Evolutionary conservation across 2,888 invertebrate genomes (phyloP).

Genomic region (Eubasilissa splendida): DNA sequence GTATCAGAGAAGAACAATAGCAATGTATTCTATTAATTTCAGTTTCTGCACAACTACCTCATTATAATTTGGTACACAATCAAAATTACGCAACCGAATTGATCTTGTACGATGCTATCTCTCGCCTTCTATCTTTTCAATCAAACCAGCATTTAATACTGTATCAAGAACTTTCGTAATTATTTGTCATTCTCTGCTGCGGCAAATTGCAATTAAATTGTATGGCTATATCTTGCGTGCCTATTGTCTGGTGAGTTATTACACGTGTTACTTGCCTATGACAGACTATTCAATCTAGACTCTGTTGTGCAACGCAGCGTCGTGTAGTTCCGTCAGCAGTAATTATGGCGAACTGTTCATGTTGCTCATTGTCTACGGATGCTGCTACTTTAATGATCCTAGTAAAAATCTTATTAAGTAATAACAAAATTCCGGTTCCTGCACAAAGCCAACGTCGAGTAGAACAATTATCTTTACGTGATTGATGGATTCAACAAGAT

Average conservation of each 20-base stretch:
- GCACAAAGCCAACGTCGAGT: no score
- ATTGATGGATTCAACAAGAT: no score
- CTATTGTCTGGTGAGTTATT: constrained; percentile 23
- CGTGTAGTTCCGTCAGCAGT: background rate
- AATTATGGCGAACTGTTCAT: background rate
- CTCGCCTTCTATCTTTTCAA: constrained; percentile 3
- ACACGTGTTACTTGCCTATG: constrained; percentile 3
- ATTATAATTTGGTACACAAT: background rate
- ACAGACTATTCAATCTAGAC: constrained; percentile 11
- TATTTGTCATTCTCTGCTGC: background rate
- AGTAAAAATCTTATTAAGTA: no score
- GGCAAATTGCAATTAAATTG: constrained; percentile 24
- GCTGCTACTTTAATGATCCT: background rate
- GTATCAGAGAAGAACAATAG: no score
- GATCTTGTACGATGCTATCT: background rate
- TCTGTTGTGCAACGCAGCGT: background rate
- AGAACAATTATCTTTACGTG: no score
- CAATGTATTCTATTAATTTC: background rate
- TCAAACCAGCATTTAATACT: background rate
- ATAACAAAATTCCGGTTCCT: no score
- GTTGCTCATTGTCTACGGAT: constrained; percentile 5
- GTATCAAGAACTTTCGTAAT: background rate
- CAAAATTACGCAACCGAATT: background rate
- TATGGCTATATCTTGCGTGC: constrained; percentile 16
- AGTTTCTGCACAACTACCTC: background rate